These are phyloP conservation scores for Zootermopsis nevadensis DNA, from an alignment of 2,888 invertebrate species.

Conservation along the genomic window DNA sequence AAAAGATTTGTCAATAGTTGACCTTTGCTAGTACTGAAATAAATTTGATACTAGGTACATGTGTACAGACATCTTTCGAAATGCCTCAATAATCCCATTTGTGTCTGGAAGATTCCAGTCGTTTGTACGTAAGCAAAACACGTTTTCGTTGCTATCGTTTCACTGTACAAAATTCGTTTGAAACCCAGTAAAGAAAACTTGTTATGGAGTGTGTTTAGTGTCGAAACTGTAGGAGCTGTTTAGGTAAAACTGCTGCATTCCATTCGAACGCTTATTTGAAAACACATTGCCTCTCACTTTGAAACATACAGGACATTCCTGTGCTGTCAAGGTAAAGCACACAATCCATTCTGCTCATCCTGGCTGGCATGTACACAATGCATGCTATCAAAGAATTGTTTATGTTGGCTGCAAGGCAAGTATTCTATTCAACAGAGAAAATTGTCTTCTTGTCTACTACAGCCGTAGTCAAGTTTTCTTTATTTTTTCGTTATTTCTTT, in stretches of 20 bases:
- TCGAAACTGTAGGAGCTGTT: background rate
- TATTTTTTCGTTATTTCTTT: slow-evolving; percentile 17
- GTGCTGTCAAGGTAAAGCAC: slow-evolving; percentile 3
- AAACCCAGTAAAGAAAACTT: background rate
- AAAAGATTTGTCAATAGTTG: no score
- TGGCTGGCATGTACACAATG: slow-evolving; percentile 1
- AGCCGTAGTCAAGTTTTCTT: slow-evolving; percentile 1
- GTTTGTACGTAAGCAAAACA: background rate
- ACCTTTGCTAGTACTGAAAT: no score
- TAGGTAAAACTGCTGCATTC: background rate
- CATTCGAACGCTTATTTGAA: background rate
- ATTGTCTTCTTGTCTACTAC: slow-evolving; percentile 17
- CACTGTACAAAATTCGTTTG: background rate
- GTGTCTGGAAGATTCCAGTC: background rate
- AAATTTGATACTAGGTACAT: no score
- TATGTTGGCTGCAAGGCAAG: slow-evolving; percentile 27
- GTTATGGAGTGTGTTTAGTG: background rate
- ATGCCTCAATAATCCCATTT: background rate
- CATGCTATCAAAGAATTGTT: slow-evolving; percentile 19
- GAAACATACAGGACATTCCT: slow-evolving; percentile 10
- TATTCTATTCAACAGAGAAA: slow-evolving; percentile 15
- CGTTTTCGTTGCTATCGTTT: background rate
- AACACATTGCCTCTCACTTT: background rate
- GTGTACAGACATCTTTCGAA: background rate
- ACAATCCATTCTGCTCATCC: background rate